A percentile compares a stretch with the other conserved stretches of the same genome.
phyloP scores from a whole-genome alignment of 2,888 invertebrate genomes.

The Brachypalpus laphriformis region DNA sequence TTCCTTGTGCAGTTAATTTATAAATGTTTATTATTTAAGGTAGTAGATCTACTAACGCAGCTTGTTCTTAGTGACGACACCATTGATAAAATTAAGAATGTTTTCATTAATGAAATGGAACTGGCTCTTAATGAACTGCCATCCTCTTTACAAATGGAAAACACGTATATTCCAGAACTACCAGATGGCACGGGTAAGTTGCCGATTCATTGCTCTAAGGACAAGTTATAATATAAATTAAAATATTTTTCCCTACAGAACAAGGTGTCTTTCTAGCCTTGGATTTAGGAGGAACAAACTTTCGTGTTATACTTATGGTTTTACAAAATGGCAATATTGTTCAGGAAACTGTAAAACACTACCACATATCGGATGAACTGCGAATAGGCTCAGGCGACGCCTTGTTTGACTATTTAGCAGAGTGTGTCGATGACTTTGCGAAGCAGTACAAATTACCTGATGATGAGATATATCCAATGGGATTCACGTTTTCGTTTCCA shows the following conservation, averaged over 20 bases:
- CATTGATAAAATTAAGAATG: conserved; percentile 84
- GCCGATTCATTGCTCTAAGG: no score
- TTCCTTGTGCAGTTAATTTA: neutral
- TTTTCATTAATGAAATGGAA: conserved; percentile 87
- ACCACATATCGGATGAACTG: conserved; percentile 85
- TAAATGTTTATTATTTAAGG: conserved; percentile 64
- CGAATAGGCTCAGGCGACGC: conserved; percentile 86
- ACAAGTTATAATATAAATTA: neutral
- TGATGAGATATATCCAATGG: conserved; percentile 84
- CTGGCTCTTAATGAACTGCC: conserved; percentile 85
- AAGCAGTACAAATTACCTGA: conserved; percentile 81
- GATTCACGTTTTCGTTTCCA: conserved; percentile 94
- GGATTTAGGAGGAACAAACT: conserved; percentile 93
- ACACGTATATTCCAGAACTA: conserved; percentile 89
- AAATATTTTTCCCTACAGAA: conserved; percentile 82
- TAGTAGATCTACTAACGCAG: conserved; percentile 75
- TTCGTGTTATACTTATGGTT: conserved; percentile 88
- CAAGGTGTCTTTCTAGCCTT: conserved; percentile 89
- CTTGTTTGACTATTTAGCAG: conserved; percentile 90
- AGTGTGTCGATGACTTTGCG: conserved; percentile 89
- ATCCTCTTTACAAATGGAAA: conserved; percentile 90
- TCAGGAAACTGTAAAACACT: conserved; percentile 86
- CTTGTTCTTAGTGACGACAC: conserved; percentile 81
- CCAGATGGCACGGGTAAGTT: conserved; percentile 87
- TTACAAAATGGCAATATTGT: conserved; percentile 84